Evolutionary conservation across 2,797 vertebrate species (phyloP).

Genomic region (Chelonia mydas): DNA sequence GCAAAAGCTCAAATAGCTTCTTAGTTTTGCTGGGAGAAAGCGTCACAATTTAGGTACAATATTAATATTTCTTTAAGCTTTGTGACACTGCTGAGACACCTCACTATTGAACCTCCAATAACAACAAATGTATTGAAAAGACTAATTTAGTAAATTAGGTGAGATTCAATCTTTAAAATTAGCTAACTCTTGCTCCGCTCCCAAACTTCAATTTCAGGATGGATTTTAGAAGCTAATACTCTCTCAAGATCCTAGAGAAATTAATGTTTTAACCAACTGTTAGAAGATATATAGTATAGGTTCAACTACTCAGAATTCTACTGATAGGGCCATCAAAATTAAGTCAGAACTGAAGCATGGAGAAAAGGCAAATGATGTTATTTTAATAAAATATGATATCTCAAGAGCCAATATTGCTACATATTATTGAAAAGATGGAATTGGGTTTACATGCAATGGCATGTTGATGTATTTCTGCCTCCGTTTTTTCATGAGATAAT

Average conservation of each 20-base stretch:
- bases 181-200: neutral
- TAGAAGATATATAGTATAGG: neutral
- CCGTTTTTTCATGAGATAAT: no score
- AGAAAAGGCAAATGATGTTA: no score
- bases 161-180: slow-evolving; percentile 1
- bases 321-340: neutral
- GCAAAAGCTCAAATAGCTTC: slow-evolving; percentile 44
- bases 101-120: slow-evolving; percentile 26
- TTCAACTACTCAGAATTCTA: neutral
- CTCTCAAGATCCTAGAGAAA: neutral
- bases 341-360: no score
- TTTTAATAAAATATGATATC: no score
- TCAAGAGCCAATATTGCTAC: no score
- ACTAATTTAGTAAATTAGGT: slow-evolving; percentile 29
- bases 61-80: slow-evolving; percentile 57
- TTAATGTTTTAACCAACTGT: neutral
- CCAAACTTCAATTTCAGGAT: neutral
- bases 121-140: neutral
- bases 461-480: no score
- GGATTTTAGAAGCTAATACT: neutral
- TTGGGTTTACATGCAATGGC: no score
- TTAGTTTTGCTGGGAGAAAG: neutral
- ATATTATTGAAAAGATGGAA: no score
- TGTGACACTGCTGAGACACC: neutral
- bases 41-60: neutral